Percentiles rank a stretch among this genome's conserved stretches.
These are phyloP conservation scores for Siniperca obscura DNA, from an alignment of 2,797 vertebrate genomes.

Conservation along the genomic window DNA sequence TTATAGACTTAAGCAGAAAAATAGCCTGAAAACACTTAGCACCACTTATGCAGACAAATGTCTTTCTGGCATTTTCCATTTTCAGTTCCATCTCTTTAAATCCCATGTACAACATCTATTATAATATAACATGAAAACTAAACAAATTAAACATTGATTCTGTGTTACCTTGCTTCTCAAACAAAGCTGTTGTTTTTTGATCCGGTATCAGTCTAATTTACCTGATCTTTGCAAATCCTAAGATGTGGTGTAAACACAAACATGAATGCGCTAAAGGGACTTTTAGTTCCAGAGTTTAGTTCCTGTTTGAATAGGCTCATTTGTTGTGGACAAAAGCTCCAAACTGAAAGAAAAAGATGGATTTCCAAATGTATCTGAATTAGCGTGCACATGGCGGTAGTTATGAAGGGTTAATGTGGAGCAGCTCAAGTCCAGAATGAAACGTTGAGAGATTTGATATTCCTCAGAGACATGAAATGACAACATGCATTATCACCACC, in stretches of 20 bases:
- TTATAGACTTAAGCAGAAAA: not conserved
- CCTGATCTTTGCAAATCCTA: not conserved
- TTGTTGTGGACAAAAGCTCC: not conserved
- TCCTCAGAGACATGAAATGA: constrained; percentile 57
- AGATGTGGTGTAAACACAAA: not conserved
- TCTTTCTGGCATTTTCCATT: not conserved
- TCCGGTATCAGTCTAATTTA: not conserved
- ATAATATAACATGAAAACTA: not conserved
- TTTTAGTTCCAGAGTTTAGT: not conserved
- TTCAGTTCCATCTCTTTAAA: not conserved
- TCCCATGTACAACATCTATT: not conserved
- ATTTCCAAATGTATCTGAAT: not conserved
- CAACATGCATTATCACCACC: constrained; percentile 50
- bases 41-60: not conserved
- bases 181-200: not conserved
- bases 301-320: not conserved
- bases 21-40: not conserved
- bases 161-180: not conserved
- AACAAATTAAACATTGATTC: not conserved
- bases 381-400: constrained; percentile 6
- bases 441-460: constrained; percentile 35
- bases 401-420: constrained; percentile 46
- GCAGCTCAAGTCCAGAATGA: constrained; percentile 40
- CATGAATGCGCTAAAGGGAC: not conserved
- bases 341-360: not conserved